Evolutionary conservation across 2,888 invertebrate genomes (phyloP).

Genomic region (Trimorus sp.): DNA sequence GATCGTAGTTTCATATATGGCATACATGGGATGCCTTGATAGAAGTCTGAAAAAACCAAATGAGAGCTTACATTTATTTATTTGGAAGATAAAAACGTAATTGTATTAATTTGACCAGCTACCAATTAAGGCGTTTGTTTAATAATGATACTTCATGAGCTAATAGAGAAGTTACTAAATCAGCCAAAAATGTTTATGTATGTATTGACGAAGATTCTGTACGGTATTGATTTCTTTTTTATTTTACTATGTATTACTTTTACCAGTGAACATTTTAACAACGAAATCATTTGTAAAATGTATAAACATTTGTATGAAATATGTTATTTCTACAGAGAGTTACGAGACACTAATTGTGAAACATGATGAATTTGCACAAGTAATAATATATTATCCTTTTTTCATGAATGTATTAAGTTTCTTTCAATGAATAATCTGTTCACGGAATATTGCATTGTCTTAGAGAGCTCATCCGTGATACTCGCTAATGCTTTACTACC

Average conservation of each 20-base stretch:
- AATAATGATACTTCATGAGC: too few species aligned
- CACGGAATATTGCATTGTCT: conserved; percentile 31
- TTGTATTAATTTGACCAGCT: conserved; percentile 4
- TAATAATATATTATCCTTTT: conserved; percentile 28
- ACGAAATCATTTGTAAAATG: conserved; percentile 23
- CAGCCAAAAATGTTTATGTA: conserved; percentile 15
- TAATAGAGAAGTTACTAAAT: too few species aligned
- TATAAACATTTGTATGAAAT: conserved; percentile 11
- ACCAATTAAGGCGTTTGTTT: neutral
- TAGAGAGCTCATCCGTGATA: conserved; percentile 16
- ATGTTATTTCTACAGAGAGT: neutral
- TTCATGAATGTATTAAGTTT: conserved; percentile 45
- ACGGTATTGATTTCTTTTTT: neutral
- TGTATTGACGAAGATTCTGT: neutral
- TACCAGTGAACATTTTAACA: conserved; percentile 6
- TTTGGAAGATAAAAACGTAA: conserved; percentile 9
- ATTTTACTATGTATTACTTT: conserved; percentile 17
- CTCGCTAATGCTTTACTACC: conserved; percentile 24
- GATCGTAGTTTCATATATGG: conserved; percentile 46
- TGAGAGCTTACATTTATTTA: conserved; percentile 27
- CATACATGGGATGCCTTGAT: conserved; percentile 40
- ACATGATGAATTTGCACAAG: conserved; percentile 24
- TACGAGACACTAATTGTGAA: conserved; percentile 39
- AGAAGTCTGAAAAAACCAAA: neutral
- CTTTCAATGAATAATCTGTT: conserved; percentile 36